These are phyloP conservation scores for Sebastes melanostomus DNA, from an alignment of 2,797 vertebrate genomes.

Conservation along the genomic window DNA sequence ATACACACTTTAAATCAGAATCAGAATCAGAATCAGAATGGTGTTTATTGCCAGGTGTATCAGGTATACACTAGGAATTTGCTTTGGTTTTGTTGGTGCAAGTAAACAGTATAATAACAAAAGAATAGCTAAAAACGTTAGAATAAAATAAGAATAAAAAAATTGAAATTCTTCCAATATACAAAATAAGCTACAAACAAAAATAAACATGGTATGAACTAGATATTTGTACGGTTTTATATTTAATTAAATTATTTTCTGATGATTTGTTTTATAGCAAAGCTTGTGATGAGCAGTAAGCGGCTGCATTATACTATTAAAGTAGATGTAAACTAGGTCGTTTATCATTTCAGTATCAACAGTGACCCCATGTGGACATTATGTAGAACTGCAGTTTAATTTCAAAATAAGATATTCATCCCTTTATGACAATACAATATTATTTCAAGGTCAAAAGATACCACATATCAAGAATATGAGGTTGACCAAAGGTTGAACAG, in stretches of 20 bases:
- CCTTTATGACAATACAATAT: neutral
- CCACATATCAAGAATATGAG: too few species aligned
- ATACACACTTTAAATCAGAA: neutral
- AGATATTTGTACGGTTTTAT: accelerated
- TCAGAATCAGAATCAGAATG: too few species aligned
- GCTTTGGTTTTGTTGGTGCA: too few species aligned
- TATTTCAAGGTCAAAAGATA: neutral
- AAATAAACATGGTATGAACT: neutral
- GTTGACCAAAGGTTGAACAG: neutral
- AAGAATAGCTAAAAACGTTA: too few species aligned
- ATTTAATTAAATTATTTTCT: neutral
- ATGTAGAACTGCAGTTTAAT: neutral
- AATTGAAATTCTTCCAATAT: too few species aligned
- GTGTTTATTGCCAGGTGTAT: too few species aligned
- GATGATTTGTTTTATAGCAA: neutral
- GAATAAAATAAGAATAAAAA: too few species aligned
- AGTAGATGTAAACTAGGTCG: neutral
- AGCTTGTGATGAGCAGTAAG: too few species aligned
- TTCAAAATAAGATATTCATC: neutral
- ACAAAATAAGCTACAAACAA: too few species aligned
- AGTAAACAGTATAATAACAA: too few species aligned
- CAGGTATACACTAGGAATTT: too few species aligned
- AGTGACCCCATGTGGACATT: conserved; percentile 46
- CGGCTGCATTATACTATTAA: neutral
- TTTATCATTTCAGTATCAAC: conserved; percentile 38